Evolutionary conservation across 2,888 invertebrate species (phyloP).

Genomic region (Acronicta psi): DNA sequence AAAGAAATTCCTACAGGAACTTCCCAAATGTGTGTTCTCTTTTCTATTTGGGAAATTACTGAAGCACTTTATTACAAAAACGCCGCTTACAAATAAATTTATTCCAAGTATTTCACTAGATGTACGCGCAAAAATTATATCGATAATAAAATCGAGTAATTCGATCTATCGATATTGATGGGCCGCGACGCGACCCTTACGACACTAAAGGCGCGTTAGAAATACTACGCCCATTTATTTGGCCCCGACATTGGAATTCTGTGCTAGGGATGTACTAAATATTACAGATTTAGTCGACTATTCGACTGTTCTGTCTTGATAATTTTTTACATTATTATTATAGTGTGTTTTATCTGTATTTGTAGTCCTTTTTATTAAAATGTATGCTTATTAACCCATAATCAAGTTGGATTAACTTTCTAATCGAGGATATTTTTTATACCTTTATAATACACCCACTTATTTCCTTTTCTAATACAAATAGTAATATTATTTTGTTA

Average conservation of each 20-base stretch:
- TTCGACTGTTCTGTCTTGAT: constrained; percentile 2
- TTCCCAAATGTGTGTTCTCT: no score
- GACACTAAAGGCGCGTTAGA: constrained; percentile 49
- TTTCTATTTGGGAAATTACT: no score
- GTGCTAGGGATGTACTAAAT: constrained; percentile 19
- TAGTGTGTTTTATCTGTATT: no score
- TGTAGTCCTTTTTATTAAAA: no score
- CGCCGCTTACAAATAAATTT: constrained; percentile 18
- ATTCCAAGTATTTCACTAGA: constrained; percentile 23
- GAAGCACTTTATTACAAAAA: constrained; percentile 5
- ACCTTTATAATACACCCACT: no score
- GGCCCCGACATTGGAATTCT: constrained; percentile 34
- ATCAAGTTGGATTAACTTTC: no score
- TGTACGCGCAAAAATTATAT: constrained; percentile 47
- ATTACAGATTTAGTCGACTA: constrained; percentile 21
- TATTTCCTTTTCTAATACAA: no score
- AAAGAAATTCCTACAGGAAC: no score
- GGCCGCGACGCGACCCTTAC: constrained; percentile 33
- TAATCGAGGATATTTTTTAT: no score
- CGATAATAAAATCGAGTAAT: constrained; percentile 56
- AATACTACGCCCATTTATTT: constrained; percentile 52
- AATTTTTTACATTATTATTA: no score
- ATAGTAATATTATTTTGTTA: no score
- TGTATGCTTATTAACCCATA: no score
- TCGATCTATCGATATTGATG: constrained; percentile 56